Percentiles rank a stretch among this genome's conserved stretches.
These are phyloP conservation scores for Acanthopagrus latus DNA, from an alignment of 2,797 vertebrate species.

Conservation along the genomic window DNA sequence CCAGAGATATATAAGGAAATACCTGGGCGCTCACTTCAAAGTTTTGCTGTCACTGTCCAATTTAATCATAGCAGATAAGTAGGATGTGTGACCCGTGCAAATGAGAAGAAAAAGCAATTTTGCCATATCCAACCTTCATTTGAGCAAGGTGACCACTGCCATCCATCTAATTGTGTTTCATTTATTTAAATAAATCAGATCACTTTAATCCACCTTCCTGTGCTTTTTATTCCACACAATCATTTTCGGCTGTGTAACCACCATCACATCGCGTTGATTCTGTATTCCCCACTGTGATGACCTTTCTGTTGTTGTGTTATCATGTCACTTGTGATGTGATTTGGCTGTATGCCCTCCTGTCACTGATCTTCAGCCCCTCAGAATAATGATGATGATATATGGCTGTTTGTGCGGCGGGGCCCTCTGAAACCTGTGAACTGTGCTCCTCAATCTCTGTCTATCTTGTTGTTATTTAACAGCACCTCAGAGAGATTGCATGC, in stretches of 20 bases:
- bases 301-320: slow-evolving; percentile 47
- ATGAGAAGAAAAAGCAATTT: slow-evolving; percentile 62
- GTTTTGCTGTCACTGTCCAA: slow-evolving; percentile 31
- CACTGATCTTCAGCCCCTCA: slow-evolving; percentile 61
- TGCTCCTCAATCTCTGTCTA: slow-evolving; percentile 65
- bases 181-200: slow-evolving; percentile 36
- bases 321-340: slow-evolving; percentile 60
- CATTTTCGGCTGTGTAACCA: background rate
- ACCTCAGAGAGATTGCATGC: slow-evolving; percentile 37
- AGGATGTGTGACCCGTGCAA: slow-evolving; percentile 56
- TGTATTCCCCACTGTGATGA: slow-evolving; percentile 27
- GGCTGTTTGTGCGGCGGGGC: slow-evolving; percentile 54
- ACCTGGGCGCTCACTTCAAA: slow-evolving; percentile 16
- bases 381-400: slow-evolving; percentile 72
- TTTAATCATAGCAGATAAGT: slow-evolving; percentile 51
- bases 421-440: slow-evolving; percentile 58
- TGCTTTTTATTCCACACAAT: background rate
- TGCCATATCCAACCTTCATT: slow-evolving; percentile 43
- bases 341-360: slow-evolving; percentile 53
- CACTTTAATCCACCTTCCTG: background rate
- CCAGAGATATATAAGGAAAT: slow-evolving; percentile 12
- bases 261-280: background rate
- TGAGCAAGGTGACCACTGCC: slow-evolving; percentile 43
- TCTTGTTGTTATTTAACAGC: slow-evolving; percentile 65
- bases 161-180: slow-evolving; percentile 39